Conservation (phyloP, 2,113 vertebrate species). For the Cichladusa arquata region DNA sequence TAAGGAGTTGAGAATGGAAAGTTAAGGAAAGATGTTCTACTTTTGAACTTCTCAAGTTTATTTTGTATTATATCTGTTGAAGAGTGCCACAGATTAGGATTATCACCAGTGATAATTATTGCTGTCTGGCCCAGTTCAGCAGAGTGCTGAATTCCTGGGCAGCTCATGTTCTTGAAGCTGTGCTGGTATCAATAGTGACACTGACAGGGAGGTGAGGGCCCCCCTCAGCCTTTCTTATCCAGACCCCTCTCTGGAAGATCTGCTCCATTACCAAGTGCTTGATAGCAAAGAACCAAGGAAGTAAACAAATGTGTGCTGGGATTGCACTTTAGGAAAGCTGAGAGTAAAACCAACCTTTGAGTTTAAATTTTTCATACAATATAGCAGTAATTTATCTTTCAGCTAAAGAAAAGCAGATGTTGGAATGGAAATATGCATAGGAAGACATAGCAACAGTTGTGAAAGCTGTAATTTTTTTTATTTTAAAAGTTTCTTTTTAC, state of each 20-base stretch:
- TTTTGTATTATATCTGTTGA: background rate
- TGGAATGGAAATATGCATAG: background rate
- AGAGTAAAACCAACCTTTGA: background rate
- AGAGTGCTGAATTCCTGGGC: background rate
- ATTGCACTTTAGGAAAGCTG: background rate
- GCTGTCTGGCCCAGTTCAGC: background rate
- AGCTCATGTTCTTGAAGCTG: background rate
- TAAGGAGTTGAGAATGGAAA: background rate
- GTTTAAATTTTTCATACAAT: background rate
- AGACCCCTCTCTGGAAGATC: background rate
- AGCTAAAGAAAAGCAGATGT: slow-evolving; percentile 24
- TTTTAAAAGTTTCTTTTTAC: background rate
- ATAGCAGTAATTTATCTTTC: background rate
- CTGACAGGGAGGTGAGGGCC: background rate
- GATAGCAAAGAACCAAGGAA: background rate
- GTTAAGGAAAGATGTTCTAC: background rate
- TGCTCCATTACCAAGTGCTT: background rate
- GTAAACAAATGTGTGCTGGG: background rate
- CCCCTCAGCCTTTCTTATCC: background rate
- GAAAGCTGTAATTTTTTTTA: background rate
- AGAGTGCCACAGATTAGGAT: background rate
- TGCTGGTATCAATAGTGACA: background rate
- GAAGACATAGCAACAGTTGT: background rate
- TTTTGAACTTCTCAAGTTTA: background rate
- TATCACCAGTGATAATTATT: background rate